phyloP scores from a whole-genome alignment of 2,888 invertebrate species.

The Chironomus riparius region DNA sequence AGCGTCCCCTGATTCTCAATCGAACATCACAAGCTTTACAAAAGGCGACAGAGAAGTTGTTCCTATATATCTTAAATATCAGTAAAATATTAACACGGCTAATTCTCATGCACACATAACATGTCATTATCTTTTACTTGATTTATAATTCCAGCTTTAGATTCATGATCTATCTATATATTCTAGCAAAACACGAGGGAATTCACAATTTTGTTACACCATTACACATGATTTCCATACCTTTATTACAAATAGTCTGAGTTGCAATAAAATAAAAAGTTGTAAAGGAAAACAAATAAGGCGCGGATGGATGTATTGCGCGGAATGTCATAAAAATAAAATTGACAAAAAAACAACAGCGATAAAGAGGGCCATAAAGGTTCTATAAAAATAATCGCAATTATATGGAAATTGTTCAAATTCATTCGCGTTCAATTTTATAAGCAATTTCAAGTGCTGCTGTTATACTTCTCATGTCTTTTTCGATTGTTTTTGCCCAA shows the following conservation, averaged over 20 bases:
- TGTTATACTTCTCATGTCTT: slow-evolving; percentile 87
- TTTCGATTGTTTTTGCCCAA: slow-evolving; percentile 95
- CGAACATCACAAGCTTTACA: too few relatives aligned
- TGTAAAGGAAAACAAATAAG: not conserved
- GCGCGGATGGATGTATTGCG: too few relatives aligned
- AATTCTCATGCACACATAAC: not conserved
- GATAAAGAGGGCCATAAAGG: too few relatives aligned
- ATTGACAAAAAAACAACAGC: too few relatives aligned
- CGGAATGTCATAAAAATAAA: too few relatives aligned
- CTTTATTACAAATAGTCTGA: not conserved
- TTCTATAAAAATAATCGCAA: not conserved
- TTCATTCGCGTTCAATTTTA: slow-evolving; percentile 49
- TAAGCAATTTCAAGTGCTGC: slow-evolving; percentile 90
- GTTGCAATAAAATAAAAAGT: not conserved
- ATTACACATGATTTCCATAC: not conserved
- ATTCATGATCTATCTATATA: not conserved
- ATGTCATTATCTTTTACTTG: not conserved
- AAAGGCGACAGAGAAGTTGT: too few relatives aligned
- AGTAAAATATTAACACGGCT: too few relatives aligned
- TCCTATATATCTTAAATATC: too few relatives aligned
- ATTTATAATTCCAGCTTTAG: not conserved
- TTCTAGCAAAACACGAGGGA: not conserved
- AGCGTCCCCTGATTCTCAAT: too few relatives aligned
- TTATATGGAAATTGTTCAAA: not conserved
- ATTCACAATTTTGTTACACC: not conserved